Base-by-base conservation (phyloP, 2,888 invertebrate species). In the Ophion slaviceki region DNA sequence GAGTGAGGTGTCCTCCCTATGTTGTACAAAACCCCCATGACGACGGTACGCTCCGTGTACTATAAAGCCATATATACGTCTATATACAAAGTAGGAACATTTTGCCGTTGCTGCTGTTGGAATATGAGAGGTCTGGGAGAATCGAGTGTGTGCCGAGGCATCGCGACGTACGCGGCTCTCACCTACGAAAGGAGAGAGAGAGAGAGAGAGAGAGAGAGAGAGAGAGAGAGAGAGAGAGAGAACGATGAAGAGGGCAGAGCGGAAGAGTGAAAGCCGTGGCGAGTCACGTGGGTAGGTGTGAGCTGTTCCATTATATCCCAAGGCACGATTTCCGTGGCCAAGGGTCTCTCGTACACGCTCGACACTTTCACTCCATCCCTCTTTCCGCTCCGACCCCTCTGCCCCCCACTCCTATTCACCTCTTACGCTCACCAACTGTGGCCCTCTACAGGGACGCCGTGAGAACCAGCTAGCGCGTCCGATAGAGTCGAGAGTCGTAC, bases 231-330 rank as follows among this genome's bases (percentile, higher is more conserved):
- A n/a, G 74, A 57, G 45, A 77, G 36, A 32, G 62, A 74, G 59
- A 74, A n/a, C n/a, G 36, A 36, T 40, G 57, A 45, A 68, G 47
- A 14, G 47, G 14, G 47, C 14, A 47, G 4, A 47, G 14, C 47
- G 47, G 47, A 10, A 47, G 70, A 57, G 78, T 75, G 71, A 74
- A 68, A 64, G 72, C 80, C 59, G 71, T 74, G 67, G 59, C 68
- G 80, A 83, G 85, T 79, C 75, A 79, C 79, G 75, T 79, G 75
- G 59, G 20, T 70, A 89, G 90, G 88, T 87, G 85, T 88, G 89
- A 90, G 90, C 88, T 88, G 85, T 88, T 89, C 88, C 87, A 90
- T 91, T 91, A 90, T 90, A 90, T 89, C 89, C 86, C 88, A 86
- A 85, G 88, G 89, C 89, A 90, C 89, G 89, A 90, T 86, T 84